Conservation (phyloP, 2,797 vertebrate genomes). For the Micropoecilia bifurca region DNA sequence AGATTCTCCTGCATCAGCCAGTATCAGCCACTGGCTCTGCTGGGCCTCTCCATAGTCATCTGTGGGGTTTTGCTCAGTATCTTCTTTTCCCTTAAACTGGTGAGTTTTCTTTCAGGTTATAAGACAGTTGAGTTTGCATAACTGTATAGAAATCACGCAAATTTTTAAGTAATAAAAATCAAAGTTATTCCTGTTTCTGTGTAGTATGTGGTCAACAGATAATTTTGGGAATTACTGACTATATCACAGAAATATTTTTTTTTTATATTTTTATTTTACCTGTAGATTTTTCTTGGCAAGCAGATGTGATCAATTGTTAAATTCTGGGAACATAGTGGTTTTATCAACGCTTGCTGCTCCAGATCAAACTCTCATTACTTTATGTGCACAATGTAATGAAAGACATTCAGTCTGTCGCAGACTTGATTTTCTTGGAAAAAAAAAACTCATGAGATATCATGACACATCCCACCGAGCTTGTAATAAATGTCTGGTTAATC, state of each 20-base stretch:
- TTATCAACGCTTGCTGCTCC: neutral
- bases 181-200: neutral
- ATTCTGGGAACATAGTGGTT: neutral
- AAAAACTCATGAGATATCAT: neutral
- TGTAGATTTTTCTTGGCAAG: neutral
- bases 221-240: neutral
- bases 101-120: constrained; percentile 76
- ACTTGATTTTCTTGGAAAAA: neutral
- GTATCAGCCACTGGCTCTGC: constrained; percentile 89
- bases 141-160: neutral
- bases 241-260: neutral
- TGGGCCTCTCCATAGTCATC: constrained; percentile 85
- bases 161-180: neutral
- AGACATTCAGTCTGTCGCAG: neutral
- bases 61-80: constrained; percentile 84
- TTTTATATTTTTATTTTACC: neutral
- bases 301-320: neutral
- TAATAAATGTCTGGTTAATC: neutral
- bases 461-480: neutral
- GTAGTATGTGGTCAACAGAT: neutral
- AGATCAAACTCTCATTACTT: neutral
- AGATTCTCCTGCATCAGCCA: constrained; percentile 93
- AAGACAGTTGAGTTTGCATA: neutral
- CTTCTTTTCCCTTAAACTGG: constrained; percentile 80
- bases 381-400: neutral